These are phyloP conservation scores for Meloidogyne chitwoodi DNA, from an alignment of 1,140 invertebrate genomes.

Conservation along the genomic window DNA sequence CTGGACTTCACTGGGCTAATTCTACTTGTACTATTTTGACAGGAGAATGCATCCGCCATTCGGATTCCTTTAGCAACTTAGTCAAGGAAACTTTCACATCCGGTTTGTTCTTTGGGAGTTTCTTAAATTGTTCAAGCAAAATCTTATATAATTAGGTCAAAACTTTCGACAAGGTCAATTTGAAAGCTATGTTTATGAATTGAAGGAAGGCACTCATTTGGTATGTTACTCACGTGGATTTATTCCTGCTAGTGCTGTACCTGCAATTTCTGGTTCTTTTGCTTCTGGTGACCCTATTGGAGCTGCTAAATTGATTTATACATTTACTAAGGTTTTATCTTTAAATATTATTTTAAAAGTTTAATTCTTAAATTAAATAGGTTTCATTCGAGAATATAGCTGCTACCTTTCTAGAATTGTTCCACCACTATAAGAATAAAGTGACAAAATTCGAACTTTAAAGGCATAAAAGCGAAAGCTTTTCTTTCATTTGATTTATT, in stretches of 20 bases:
- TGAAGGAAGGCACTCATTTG: slow-evolving; percentile 31
- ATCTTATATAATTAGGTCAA: slow-evolving; percentile 26
- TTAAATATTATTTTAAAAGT: background rate
- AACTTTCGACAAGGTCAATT: slow-evolving; percentile 49
- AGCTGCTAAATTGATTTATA: slow-evolving; percentile 26
- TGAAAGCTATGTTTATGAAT: slow-evolving; percentile 41
- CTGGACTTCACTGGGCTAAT: slow-evolving; percentile 44
- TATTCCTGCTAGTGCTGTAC: slow-evolving; percentile 33
- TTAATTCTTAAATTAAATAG: background rate
- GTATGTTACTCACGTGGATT: slow-evolving; percentile 48
- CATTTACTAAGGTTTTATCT: slow-evolving; percentile 9
- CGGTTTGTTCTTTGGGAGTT: slow-evolving; percentile 18
- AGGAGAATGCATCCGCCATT: slow-evolving; percentile 32
- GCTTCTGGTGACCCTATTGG: slow-evolving; percentile 34
- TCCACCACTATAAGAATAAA: slow-evolving; percentile 38
- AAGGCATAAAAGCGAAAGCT: background rate
- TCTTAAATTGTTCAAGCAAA: background rate
- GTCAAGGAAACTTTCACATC: slow-evolving; percentile 36
- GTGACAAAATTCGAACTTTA: slow-evolving; percentile 34
- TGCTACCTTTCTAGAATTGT: slow-evolving; percentile 12
- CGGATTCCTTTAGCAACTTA: slow-evolving; percentile 23
- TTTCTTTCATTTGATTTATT: background rate
- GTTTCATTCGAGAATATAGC: slow-evolving; percentile 28
- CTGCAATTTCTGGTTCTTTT: slow-evolving; percentile 25
- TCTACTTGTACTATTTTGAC: slow-evolving; percentile 39